Conservation (phyloP, 2,113 vertebrate genomes). For the Sus scrofa region T2T-Sscrofa CM000818.6:47089501-47090000, state of each 20-base stretch:
- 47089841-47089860: conserved; percentile 52
- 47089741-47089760: conserved; percentile 39
- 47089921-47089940: conserved; percentile 63
- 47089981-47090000: conserved; percentile 45
- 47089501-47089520: background rate
- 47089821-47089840: conserved; percentile 42
- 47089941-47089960: conserved; percentile 55
- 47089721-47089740: conserved; percentile 7
- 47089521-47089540: background rate
- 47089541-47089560: background rate
- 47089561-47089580: background rate
- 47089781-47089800: conserved; percentile 29
- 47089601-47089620: background rate
- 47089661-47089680: too few relatives aligned
- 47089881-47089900: conserved; percentile 54
- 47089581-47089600: conserved; percentile 8
- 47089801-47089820: conserved; percentile 52
- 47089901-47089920: conserved; percentile 71
- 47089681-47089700: background rate
- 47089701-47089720: conserved; percentile 55
- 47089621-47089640: conserved; percentile 31
- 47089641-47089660: background rate
- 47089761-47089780: background rate
- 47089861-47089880: conserved; percentile 26
- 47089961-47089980: conserved; percentile 59